These are phyloP conservation scores for Malthinus flaveolus DNA, from an alignment of 2,888 invertebrate genomes.

Conservation along the genomic window DNA sequence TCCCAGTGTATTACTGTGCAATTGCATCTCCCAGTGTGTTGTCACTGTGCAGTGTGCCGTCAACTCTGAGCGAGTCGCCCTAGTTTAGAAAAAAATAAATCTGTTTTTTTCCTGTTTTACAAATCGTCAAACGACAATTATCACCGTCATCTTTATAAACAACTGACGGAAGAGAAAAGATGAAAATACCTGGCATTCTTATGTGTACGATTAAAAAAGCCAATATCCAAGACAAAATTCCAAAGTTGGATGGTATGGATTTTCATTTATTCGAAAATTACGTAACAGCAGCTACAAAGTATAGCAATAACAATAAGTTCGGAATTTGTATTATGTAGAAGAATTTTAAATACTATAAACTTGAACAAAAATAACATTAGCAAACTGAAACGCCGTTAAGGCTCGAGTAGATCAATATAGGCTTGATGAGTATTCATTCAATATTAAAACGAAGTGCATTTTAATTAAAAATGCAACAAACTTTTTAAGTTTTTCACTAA, in stretches of 20 bases:
- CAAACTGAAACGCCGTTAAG: neutral
- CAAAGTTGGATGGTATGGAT: conserved; percentile 6
- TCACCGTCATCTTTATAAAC: neutral
- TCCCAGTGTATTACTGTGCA: too few species aligned
- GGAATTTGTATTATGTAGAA: conserved; percentile 13
- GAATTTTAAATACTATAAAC: conserved; percentile 10
- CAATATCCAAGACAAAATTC: neutral
- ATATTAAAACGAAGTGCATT: too few species aligned
- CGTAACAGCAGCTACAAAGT: neutral
- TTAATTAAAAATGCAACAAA: too few species aligned
- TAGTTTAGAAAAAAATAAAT: neutral
- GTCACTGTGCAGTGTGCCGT: too few species aligned
- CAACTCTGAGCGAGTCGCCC: neutral
- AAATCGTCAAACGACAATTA: conserved; percentile 2
- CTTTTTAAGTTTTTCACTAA: too few species aligned
- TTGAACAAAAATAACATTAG: neutral
- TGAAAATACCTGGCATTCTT: conserved; percentile 2
- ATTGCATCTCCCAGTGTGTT: too few species aligned
- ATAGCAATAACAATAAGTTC: conserved; percentile 11
- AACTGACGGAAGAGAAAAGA: neutral
- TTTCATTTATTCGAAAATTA: conserved; percentile 10
- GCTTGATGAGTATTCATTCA: too few species aligned
- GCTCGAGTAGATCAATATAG: too few species aligned
- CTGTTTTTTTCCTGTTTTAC: neutral
- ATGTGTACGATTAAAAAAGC: conserved; percentile 8